Percentiles rank a stretch among this genome's conserved stretches.
phyloP scores from a whole-genome alignment of 1,140 invertebrate species.

The Temnothorax longispinosus region DNA sequence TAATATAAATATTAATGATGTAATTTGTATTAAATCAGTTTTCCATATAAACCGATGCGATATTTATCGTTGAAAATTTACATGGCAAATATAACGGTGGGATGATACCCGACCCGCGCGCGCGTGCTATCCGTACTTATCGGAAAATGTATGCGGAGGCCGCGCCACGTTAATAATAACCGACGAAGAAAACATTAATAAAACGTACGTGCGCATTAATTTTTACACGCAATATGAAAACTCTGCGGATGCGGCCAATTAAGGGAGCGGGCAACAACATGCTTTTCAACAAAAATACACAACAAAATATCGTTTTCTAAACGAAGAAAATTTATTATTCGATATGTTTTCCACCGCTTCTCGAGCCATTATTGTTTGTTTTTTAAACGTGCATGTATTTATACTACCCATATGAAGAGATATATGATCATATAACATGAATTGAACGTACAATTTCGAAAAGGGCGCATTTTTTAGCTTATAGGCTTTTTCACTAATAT shows the following conservation, averaged over 20 bases:
- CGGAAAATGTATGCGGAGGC: conserved; percentile 18
- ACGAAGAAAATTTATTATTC: conserved; percentile 5
- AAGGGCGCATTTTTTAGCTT: too few relatives aligned
- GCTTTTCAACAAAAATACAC: conserved; percentile 33
- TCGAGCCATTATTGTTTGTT: background rate
- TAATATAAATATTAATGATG: conserved; percentile 56
- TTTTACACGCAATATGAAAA: conserved; percentile 51
- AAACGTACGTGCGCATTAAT: conserved; percentile 7
- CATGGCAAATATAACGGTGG: conserved; percentile 6
- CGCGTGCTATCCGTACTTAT: conserved; percentile 28
- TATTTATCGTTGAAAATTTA: conserved; percentile 53
- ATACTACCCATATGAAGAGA: background rate
- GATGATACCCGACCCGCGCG: background rate
- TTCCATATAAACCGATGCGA: conserved; percentile 35
- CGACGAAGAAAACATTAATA: conserved; percentile 41
- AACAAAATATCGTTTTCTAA: conserved; percentile 11
- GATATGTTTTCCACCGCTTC: background rate
- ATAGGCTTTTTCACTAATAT: too few relatives aligned
- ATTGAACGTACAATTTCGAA: background rate
- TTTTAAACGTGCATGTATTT: background rate
- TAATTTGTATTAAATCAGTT: conserved; percentile 55
- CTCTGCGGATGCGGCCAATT: conserved; percentile 37
- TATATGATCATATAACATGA: background rate
- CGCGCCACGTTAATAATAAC: conserved; percentile 30
- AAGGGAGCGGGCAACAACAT: background rate